These are phyloP conservation scores for Varecia variegata DNA, from an alignment of 2,797 vertebrate genomes.

Conservation along the genomic window DNA sequence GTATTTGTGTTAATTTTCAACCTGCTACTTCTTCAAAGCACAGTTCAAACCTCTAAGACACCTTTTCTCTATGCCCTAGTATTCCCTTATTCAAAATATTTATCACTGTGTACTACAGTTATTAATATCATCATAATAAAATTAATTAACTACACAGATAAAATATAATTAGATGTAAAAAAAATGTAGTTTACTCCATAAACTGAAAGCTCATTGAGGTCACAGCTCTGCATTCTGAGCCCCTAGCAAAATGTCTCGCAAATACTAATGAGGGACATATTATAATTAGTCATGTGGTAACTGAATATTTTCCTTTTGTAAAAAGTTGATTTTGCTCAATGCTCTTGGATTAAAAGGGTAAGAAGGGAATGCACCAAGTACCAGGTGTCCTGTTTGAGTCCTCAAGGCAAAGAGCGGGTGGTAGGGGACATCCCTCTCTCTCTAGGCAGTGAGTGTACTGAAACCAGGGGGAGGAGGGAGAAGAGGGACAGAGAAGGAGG, in stretches of 20 bases:
- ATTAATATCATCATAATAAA: neutral
- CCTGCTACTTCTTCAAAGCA: neutral
- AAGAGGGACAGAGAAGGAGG: neutral
- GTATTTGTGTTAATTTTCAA: neutral
- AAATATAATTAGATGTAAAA: neutral
- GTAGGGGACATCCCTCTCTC: neutral
- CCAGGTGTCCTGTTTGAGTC: neutral
- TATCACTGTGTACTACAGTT: neutral
- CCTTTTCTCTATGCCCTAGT: neutral
- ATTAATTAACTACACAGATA: neutral
- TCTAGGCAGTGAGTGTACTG: neutral
- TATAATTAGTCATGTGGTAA: neutral
- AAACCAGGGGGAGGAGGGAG: neutral
- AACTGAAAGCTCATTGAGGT: neutral
- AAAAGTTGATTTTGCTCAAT: neutral
- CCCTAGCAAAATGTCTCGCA: neutral
- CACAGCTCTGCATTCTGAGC: neutral
- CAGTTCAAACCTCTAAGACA: neutral
- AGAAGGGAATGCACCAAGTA: neutral
- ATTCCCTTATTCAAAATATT: neutral
- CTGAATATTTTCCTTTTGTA: neutral
- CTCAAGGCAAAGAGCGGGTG: neutral
- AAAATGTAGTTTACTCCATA: neutral
- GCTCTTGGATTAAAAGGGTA: neutral
- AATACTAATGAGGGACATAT: neutral